Evolutionary conservation across 92 coral and sea anemone species (phyloP).

Genomic region (Palythoa caribaeorum): DNA sequence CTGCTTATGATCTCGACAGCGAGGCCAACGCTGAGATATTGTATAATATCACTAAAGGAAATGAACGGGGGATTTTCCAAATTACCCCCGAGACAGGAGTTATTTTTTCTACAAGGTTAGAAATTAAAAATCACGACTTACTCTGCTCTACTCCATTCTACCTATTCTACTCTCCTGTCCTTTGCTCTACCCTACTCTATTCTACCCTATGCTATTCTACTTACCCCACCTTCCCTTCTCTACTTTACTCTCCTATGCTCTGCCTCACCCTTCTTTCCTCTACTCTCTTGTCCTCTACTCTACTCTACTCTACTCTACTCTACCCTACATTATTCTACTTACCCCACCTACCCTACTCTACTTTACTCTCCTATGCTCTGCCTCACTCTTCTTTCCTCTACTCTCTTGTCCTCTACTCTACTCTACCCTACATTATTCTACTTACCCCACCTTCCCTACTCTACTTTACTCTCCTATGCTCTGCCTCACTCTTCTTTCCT

Average conservation of each 20-base stretch:
- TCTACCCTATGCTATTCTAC: neutral
- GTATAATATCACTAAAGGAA: conserved; percentile 70
- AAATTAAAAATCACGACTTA: neutral
- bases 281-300: no score
- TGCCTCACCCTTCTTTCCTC: no score
- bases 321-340: no score
- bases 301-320: no score
- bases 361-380: no score
- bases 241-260: no score
- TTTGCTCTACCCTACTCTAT: neutral
- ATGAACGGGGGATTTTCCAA: conserved; percentile 67
- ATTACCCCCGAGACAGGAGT: conserved; percentile 77
- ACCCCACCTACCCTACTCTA: no score
- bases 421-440: neutral
- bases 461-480: no score
- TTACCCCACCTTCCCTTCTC: no score
- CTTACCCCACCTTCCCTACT: no score
- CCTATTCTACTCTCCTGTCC: neutral
- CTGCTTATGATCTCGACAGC: conserved; percentile 83
- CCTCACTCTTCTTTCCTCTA: neutral
- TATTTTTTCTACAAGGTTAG: conserved; percentile 57
- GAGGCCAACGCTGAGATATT: conserved; percentile 61
- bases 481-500: no score
- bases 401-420: neutral
- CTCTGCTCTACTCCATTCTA: neutral